A percentile compares a stretch with the other conserved stretches of the same genome.
Conservation (phyloP, 2,797 vertebrate species). For the Nasua narica region DNA sequence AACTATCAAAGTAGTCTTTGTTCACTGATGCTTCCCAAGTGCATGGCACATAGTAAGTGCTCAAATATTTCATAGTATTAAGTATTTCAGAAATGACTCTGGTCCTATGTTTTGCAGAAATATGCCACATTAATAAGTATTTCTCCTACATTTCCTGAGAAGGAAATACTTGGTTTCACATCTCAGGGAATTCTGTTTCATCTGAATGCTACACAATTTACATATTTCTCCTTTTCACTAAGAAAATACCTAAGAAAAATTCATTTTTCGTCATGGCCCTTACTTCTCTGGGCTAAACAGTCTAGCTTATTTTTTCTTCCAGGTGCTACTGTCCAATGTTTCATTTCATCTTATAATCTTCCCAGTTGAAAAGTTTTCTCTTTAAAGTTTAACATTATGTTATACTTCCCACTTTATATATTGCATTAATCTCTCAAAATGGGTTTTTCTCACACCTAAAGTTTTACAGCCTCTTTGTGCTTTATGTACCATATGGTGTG, state of each 20-base stretch:
- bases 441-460: background rate
- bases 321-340: background rate
- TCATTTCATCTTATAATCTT: constrained; percentile 37
- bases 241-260: background rate
- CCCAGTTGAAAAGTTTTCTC: background rate
- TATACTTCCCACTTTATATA: background rate
- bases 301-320: background rate
- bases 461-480: background rate
- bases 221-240: background rate
- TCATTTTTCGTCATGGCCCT: background rate
- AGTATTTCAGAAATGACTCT: constrained; percentile 1
- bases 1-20: background rate
- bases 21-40: constrained; percentile 21
- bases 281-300: background rate
- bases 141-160: background rate
- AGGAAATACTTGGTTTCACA: background rate
- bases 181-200: constrained; percentile 2
- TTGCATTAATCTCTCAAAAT: background rate
- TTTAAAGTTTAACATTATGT: constrained; percentile 13
- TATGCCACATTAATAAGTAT: background rate
- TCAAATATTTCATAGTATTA: background rate
- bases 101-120: constrained; percentile 24
- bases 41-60: background rate
- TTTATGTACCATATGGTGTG: background rate
- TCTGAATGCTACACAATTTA: background rate